Evolutionary conservation across 2,797 vertebrate species (phyloP), one percentile per base, ranked within the genome.

Genomic region (Spizella passerina): DNA sequence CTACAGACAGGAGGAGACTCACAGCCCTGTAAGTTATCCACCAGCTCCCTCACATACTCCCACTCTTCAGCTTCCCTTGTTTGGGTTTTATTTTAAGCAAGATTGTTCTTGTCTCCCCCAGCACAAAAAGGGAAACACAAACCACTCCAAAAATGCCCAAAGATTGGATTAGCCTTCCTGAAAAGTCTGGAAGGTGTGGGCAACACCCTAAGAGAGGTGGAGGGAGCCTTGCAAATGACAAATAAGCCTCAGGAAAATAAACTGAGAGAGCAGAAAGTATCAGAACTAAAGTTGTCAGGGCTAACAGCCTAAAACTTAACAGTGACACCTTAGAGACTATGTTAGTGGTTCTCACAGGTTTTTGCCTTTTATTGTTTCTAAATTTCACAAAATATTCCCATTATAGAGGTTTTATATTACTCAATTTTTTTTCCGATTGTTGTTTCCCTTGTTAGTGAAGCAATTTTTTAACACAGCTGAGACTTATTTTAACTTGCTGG

Each of bases 41-140:
- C 44, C 18, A 1, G 43, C 57, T 90, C 79, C 57, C 55, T 71
- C 61, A 8, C 27, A 0, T 39, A 66, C 82, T 93, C 64, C 52
- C 61, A 57, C 47, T 7, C 39, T 56, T 73, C 32, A 49, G 41
- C 50, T 82, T 91, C 79, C 71, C 71, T 70, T 89, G 49, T 75
- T 77, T 60, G 64, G 76, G 44, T 59, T 95, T 70, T 29, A 49
- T 70, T 86, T 87, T 39, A 41, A 80, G 71, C 23, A 23, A 52
- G 56, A 30, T 70, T 20, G 29, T 50, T 36, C 32, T 59, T 29
- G 53, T 71, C 46, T 81, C 29, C 36, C 24, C n/a, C 3, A 1
- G 29, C 43, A 30, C 32, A 27, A 72, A 77, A 85, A 11, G 26
- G 15, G 88, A 50, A 75, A 83, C 2, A 3, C 49, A 59, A 75